phyloP scores from a whole-genome alignment of 2,797 vertebrate genomes.

The Buphagus erythrorhynchus region DNA sequence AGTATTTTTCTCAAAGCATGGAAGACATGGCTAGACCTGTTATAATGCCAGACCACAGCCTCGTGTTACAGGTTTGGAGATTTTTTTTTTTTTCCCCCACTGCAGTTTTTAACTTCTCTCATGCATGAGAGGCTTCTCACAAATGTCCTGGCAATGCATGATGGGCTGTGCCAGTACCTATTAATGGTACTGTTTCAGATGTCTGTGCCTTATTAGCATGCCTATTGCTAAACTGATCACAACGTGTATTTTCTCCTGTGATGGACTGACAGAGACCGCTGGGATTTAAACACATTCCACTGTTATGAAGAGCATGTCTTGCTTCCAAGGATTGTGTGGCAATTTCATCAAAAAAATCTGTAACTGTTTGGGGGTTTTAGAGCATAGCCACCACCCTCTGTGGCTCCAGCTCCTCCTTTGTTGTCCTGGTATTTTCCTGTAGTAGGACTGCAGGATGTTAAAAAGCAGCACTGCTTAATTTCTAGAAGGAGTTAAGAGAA shows the following conservation, averaged over 20 bases:
- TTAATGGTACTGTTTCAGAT: background rate
- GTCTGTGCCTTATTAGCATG: background rate
- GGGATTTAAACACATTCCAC: background rate
- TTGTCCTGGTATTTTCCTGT: background rate
- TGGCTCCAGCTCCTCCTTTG: background rate
- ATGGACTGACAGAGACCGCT: background rate
- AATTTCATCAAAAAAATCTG: background rate
- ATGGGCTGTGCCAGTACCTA: background rate
- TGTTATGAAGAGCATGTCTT: background rate
- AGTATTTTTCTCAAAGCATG: background rate
- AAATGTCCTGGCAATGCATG: background rate
- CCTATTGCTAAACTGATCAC: background rate
- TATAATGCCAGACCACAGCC: fast-evolving
- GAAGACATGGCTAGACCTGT: background rate
- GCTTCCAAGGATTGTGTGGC: background rate
- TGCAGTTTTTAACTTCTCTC: background rate
- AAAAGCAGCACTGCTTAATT: background rate
- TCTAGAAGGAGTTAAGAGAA: background rate
- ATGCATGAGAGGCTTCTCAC: no score
- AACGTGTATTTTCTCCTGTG: background rate
- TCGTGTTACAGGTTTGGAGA: background rate
- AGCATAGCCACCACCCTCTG: background rate
- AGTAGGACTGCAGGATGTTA: background rate
- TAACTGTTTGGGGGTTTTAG: background rate
- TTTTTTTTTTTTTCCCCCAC: background rate